Evolutionary conservation across 2,797 vertebrate genomes (phyloP).

Genomic region (Anas bernieri): DNA sequence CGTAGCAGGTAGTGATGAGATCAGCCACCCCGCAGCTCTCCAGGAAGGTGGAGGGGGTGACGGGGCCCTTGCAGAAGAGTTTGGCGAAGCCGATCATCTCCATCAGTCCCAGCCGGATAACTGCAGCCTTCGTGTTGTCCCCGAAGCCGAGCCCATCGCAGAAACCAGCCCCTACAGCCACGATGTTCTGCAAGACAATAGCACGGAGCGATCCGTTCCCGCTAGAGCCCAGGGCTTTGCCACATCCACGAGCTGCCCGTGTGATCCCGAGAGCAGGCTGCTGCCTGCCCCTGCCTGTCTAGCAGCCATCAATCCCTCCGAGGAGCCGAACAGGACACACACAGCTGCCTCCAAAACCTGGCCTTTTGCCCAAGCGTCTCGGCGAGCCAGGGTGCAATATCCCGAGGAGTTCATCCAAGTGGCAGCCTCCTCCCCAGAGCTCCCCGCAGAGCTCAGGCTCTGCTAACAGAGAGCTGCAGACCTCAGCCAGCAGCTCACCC

Average conservation of each 20-base stretch:
- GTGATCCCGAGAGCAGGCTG: not conserved
- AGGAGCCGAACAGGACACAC: not conserved
- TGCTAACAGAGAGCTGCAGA: not conserved
- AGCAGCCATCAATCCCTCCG: not conserved
- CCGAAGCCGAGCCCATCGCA: constrained; percentile 94
- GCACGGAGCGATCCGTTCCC: not conserved
- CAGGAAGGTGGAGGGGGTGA: constrained; percentile 89
- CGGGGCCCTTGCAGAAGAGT: constrained; percentile 88
- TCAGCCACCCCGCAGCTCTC: constrained; percentile 96
- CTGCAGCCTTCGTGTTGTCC: constrained; percentile 96
- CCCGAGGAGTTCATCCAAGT: not conserved
- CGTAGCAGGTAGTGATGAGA: constrained; percentile 97
- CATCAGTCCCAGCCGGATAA: constrained; percentile 96
- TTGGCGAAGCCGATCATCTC: constrained; percentile 95
- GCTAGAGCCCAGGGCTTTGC: accelerated
- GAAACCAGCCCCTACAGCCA: constrained; percentile 96
- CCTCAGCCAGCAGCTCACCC: not conserved
- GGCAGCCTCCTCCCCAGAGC: not conserved
- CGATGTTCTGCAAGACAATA: constrained; percentile 85
- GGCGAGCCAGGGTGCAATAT: not conserved
- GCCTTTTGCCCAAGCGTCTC: not conserved
- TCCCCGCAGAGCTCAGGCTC: not conserved
- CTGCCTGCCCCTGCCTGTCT: not conserved
- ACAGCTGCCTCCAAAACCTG: not conserved
- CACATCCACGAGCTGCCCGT: not conserved